phyloP scores from a whole-genome alignment of 2,113 vertebrate species.

The Cryptomyrus ogoouensis region DNA sequence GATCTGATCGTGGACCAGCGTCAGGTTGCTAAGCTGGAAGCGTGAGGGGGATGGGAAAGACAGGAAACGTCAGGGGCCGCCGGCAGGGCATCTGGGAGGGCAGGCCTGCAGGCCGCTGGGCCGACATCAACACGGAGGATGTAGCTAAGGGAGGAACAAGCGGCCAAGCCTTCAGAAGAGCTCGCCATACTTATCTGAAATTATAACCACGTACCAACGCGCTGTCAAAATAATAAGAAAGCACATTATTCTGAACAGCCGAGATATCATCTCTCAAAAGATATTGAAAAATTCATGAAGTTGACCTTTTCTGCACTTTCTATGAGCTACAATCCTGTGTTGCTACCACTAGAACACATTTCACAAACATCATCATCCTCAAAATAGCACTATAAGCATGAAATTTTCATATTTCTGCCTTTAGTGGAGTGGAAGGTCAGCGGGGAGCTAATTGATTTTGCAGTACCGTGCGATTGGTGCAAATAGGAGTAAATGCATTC shows the following conservation, averaged over 20 bases:
- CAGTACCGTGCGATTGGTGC: conserved; percentile 77
- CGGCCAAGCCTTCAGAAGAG: not conserved
- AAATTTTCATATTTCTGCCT: not conserved
- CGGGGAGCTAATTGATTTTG: not conserved
- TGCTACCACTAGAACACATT: not conserved
- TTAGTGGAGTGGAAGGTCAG: not conserved
- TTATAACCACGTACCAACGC: not conserved
- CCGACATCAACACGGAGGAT: not conserved
- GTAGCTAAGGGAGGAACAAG: not conserved
- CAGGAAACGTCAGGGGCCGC: not conserved
- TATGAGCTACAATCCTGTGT: not conserved
- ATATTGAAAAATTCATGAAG: not conserved
- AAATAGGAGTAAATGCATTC: conserved; percentile 83
- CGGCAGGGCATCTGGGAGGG: not conserved
- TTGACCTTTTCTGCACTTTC: not conserved
- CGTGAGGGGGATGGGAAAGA: not conserved
- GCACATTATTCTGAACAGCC: not conserved
- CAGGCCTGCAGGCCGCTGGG: not conserved
- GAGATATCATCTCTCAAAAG: not conserved
- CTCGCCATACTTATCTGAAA: not conserved
- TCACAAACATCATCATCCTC: not conserved
- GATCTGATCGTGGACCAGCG: conserved; percentile 77
- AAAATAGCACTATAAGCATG: not conserved
- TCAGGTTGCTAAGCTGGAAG: conserved; percentile 71
- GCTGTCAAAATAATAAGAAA: not conserved